phyloP scores from a whole-genome alignment of 37 sponge, comb jelly and placozoan species.

The Halichondria panicea region DNA sequence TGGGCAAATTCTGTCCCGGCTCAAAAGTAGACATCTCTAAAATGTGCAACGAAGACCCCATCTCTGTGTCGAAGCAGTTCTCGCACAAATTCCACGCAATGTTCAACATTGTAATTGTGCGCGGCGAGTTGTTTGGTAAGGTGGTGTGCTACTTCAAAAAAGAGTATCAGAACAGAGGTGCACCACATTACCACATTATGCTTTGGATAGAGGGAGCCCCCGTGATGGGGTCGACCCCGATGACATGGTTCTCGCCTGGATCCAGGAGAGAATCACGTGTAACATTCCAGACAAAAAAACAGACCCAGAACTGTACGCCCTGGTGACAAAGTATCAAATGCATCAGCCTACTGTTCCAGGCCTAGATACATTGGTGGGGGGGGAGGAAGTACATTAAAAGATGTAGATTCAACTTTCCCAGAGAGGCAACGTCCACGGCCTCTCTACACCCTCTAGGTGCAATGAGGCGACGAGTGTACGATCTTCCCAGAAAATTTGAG shows the following conservation, averaged over 20 bases:
- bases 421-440: constrained; percentile 7
- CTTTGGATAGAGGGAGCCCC: constrained; percentile 48
- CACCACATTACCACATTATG: constrained; percentile 52
- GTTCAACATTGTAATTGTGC: not conserved
- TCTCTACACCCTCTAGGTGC: constrained; percentile 21
- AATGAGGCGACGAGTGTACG: constrained; percentile 23
- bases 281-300: constrained; percentile 41
- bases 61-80: constrained; percentile 62
- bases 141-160: not conserved
- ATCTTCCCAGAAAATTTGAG: constrained; percentile 4
- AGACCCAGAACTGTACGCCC: constrained; percentile 50
- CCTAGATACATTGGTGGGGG: constrained; percentile 11
- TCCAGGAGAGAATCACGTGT: constrained; percentile 60
- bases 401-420: constrained; percentile 59
- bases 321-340: constrained; percentile 50
- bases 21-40: too few relatives aligned
- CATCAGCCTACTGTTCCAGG: constrained; percentile 39
- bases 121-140: not conserved
- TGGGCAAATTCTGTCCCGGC: too few relatives aligned
- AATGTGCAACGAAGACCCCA: constrained; percentile 51
- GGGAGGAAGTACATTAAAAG: constrained; percentile 16
- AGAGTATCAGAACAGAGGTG: constrained; percentile 41
- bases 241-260: constrained; percentile 1
- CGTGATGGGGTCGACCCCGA: constrained; percentile 27
- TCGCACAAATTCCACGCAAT: constrained; percentile 10